phyloP scores from a whole-genome alignment of 2,113 vertebrate species.

The Cyphomyrus discorhynchus region DNA sequence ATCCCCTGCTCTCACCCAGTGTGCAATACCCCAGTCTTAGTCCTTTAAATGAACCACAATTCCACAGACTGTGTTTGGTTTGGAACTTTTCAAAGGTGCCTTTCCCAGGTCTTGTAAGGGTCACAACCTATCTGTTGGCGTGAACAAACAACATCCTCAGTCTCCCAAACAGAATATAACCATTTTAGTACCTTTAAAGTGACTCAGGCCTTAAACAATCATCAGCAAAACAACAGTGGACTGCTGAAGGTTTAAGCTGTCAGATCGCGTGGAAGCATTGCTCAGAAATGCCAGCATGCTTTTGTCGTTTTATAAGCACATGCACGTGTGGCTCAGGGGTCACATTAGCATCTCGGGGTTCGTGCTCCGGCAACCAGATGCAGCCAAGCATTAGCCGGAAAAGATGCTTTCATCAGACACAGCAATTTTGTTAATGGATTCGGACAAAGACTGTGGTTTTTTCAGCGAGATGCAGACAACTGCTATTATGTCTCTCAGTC shows the following conservation, averaged over 20 bases:
- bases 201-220: background rate
- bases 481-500: conserved; percentile 23
- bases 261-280: background rate
- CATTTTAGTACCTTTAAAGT: background rate
- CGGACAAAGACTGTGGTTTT: conserved; percentile 56
- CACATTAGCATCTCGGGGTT: conserved; percentile 21
- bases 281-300: background rate
- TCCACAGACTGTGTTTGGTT: background rate
- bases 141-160: background rate
- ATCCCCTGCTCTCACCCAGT: background rate
- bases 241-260: background rate
- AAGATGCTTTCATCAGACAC: conserved; percentile 55
- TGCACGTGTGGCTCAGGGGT: conserved; percentile 4
- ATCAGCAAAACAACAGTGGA: background rate
- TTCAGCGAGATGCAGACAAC: conserved; percentile 64
- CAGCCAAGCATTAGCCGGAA: conserved; percentile 24
- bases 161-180: background rate
- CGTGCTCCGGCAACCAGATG: conserved; percentile 35
- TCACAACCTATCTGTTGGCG: background rate
- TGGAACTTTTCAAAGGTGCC: background rate
- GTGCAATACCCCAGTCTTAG: background rate
- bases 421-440: conserved; percentile 63
- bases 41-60: background rate
- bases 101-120: background rate
- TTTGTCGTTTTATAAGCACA: background rate